phyloP scores from a whole-genome alignment of 2,797 vertebrate genomes.

The Pempheris klunzingeri region DNA sequence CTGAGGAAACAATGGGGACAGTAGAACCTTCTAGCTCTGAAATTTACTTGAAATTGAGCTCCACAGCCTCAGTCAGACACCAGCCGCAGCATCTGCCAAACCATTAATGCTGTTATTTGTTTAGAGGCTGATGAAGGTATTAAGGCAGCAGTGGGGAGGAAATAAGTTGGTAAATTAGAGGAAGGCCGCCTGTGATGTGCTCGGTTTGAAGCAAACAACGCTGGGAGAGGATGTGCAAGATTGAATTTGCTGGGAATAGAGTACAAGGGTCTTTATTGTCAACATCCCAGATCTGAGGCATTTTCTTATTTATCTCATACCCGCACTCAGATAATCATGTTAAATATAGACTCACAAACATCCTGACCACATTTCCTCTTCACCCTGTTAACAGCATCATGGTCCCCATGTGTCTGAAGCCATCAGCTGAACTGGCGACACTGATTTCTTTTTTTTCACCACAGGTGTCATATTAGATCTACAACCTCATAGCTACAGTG shows the following conservation, averaged over 20 bases:
- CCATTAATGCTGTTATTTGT: constrained; percentile 39
- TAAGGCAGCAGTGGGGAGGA: constrained; percentile 45
- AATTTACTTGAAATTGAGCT: constrained; percentile 11
- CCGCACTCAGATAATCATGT: constrained; percentile 21
- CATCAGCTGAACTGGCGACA: constrained; percentile 8
- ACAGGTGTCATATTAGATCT: not conserved
- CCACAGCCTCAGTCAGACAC: not conserved
- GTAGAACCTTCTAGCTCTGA: not conserved
- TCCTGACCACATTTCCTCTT: constrained; percentile 18
- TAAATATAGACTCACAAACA: constrained; percentile 35
- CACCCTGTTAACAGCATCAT: not conserved
- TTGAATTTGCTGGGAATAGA: constrained; percentile 47
- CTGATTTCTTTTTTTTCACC: not conserved
- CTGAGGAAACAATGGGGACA: constrained; percentile 2
- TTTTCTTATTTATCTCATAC: constrained; percentile 51
- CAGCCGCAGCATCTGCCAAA: constrained; percentile 24
- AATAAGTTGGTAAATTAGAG: constrained; percentile 50
- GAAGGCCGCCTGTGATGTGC: constrained; percentile 47
- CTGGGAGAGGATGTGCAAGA: constrained; percentile 34
- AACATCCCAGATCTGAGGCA: constrained; percentile 1
- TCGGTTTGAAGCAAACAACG: constrained; percentile 23
- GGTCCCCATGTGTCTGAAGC: not conserved
- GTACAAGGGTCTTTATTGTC: constrained; percentile 29
- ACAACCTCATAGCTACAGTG: not conserved
- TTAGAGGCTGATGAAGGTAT: constrained; percentile 58